Evolutionary conservation across 2,797 vertebrate species (phyloP).

Genomic region (Thalassophryne amazonica): DNA sequence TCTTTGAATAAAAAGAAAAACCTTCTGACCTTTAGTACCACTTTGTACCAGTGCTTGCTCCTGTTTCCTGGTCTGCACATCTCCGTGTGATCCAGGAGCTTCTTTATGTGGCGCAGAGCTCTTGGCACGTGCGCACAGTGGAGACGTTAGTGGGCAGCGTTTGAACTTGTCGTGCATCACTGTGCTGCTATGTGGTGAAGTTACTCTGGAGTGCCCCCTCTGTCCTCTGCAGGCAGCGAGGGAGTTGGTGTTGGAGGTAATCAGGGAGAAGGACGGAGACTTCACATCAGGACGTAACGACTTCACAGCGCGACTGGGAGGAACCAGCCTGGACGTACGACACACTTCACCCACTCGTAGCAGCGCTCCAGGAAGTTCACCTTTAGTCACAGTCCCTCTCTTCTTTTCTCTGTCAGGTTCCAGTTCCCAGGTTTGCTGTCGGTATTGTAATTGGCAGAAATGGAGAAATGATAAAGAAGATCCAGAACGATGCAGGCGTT

Average conservation of each 20-base stretch:
- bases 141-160: no score
- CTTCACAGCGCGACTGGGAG: slow-evolving; percentile 88
- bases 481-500: slow-evolving; percentile 96
- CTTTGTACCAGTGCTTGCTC: no score
- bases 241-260: slow-evolving; percentile 96
- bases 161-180: no score
- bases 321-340: slow-evolving; percentile 89
- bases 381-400: background rate
- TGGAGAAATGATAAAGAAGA: slow-evolving; percentile 98
- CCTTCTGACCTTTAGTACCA: no score
- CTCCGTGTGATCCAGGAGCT: no score
- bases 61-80: no score
- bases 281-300: slow-evolving; percentile 88
- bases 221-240: slow-evolving; percentile 85
- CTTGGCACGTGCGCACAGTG: no score
- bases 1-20: no score
- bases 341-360: background rate
- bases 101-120: no score
- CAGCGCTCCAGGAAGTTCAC: no score
- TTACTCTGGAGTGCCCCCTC: background rate
- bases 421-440: slow-evolving; percentile 93
- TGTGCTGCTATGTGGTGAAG: no score
- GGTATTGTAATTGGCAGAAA: slow-evolving; percentile 97
- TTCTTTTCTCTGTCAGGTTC: slow-evolving; percentile 76
- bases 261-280: slow-evolving; percentile 95